These are phyloP conservation scores for Epirrhoe alternata DNA, from an alignment of 2,888 invertebrate genomes.

Conservation along the genomic window DNA sequence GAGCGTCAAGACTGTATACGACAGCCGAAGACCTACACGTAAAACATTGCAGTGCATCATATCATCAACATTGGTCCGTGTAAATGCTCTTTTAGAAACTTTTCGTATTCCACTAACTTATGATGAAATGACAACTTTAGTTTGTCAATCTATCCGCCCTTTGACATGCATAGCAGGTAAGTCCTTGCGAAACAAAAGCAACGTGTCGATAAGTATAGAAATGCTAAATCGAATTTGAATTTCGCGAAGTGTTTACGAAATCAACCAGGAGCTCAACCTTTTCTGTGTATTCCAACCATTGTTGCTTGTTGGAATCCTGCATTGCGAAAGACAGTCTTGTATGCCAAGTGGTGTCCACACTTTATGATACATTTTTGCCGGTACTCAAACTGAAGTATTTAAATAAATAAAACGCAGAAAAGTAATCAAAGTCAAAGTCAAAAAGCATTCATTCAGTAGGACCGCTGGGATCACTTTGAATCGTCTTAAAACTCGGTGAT, in stretches of 20 bases:
- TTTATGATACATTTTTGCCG: slow-evolving; percentile 44
- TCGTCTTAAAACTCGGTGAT: too few species aligned
- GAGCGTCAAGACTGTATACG: too few species aligned
- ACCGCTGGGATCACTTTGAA: too few species aligned
- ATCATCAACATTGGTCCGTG: too few species aligned
- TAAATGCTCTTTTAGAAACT: too few species aligned
- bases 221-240: slow-evolving; percentile 44
- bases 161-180: slow-evolving; percentile 24
- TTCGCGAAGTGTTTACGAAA: slow-evolving; percentile 42
- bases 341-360: slow-evolving; percentile 35
- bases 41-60: too few species aligned
- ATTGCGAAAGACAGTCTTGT: slow-evolving; percentile 26
- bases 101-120: too few species aligned
- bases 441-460: too few species aligned
- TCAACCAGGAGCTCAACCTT: slow-evolving; percentile 47
- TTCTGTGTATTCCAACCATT: slow-evolving; percentile 49
- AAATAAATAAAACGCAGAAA: too few species aligned
- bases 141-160: slow-evolving; percentile 11
- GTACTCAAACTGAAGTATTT: slow-evolving; percentile 23
- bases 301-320: slow-evolving; percentile 40
- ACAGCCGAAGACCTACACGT: too few species aligned
- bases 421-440: too few species aligned
- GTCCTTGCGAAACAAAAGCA: slow-evolving; percentile 28
- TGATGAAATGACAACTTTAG: background rate
- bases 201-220: slow-evolving; percentile 48